Evolutionary conservation across 2,888 invertebrate genomes (phyloP).

Genomic region (Mythimna loreyi): DNA sequence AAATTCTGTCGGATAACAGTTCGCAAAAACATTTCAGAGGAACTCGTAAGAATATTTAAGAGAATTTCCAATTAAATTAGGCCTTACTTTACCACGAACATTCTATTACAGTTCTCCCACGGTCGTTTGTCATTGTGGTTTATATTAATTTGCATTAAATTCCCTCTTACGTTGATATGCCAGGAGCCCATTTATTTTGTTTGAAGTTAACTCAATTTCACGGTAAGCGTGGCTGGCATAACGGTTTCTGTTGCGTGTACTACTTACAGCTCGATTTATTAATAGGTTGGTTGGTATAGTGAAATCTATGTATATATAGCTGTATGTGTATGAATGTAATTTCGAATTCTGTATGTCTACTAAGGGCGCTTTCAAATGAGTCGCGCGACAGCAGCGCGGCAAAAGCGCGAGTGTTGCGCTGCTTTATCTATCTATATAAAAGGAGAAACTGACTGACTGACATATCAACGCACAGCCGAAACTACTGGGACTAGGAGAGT

Average conservation of each 20-base stretch:
- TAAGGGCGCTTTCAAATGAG: too few species aligned
- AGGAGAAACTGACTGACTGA: too few species aligned
- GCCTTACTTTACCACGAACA: slow-evolving; percentile 18
- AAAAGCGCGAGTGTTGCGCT: too few species aligned
- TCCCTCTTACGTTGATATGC: slow-evolving; percentile 67
- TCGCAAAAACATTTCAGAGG: neutral
- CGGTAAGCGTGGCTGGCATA: slow-evolving; percentile 65
- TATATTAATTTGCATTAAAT: slow-evolving; percentile 74
- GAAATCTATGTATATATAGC: neutral
- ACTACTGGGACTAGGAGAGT: too few species aligned
- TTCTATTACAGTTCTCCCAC: slow-evolving; percentile 41
- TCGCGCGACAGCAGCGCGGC: too few species aligned
- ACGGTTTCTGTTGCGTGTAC: slow-evolving; percentile 43
- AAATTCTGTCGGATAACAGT: neutral
- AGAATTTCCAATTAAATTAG: slow-evolving; percentile 21
- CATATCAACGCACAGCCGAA: too few species aligned
- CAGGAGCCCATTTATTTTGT: slow-evolving; percentile 75
- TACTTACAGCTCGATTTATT: slow-evolving; percentile 30
- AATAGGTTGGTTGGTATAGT: slow-evolving; percentile 2
- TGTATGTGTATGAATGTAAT: neutral
- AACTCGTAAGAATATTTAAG: neutral
- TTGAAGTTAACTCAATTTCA: slow-evolving; percentile 83
- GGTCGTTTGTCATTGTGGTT: slow-evolving; percentile 64
- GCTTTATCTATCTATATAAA: too few species aligned
- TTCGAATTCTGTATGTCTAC: neutral